Percentiles rank a stretch among this genome's conserved stretches.
Conservation (phyloP, 2,797 vertebrate genomes). For the Bovichtus variegatus region DNA sequence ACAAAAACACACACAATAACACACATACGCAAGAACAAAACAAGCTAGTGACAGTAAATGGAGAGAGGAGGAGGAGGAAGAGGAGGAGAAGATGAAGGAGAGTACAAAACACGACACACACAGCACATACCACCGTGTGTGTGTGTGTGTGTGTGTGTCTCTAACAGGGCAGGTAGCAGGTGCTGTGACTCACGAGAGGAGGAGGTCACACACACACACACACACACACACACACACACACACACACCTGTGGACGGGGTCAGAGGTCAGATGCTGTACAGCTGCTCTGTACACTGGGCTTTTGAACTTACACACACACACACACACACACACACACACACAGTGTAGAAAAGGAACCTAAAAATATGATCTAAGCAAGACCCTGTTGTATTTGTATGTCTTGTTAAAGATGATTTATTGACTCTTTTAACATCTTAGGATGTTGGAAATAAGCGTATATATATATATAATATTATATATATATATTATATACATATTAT, state of each 20-base stretch:
- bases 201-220: constrained; percentile 24
- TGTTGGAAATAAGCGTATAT: no score
- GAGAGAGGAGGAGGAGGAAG: constrained; percentile 19
- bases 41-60: constrained; percentile 51
- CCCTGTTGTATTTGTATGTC: no score
- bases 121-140: neutral
- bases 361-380: no score
- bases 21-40: constrained; percentile 26
- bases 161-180: constrained; percentile 56
- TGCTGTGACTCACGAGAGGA: constrained; percentile 57
- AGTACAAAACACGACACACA: constrained; percentile 14
- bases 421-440: no score
- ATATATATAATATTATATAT: no score
- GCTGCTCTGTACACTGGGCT: constrained; percentile 49
- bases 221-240: neutral
- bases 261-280: constrained; percentile 65
- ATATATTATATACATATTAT: no score
- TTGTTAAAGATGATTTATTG: no score
- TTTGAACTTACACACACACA: constrained; percentile 45
- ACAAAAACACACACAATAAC: constrained; percentile 36
- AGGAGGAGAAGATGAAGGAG: constrained; percentile 30
- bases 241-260: constrained; percentile 54
- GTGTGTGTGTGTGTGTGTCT: constrained; percentile 25
- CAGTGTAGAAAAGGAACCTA: no score
- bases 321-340: constrained; percentile 23